These are phyloP conservation scores for Sus scrofa DNA, from an alignment of 2,113 vertebrate species.

Conservation along the genomic window DNA sequence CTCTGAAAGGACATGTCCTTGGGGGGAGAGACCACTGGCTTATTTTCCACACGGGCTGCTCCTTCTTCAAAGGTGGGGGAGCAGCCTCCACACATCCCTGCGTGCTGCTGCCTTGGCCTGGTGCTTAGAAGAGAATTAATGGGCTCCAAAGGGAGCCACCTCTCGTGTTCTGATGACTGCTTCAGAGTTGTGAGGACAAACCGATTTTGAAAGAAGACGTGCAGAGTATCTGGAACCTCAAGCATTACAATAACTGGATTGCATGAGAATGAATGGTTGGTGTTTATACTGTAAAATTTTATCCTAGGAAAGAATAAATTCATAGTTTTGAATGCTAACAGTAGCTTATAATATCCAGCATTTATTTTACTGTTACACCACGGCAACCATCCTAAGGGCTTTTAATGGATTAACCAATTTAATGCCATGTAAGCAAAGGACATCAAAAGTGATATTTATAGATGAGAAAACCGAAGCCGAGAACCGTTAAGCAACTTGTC, in stretches of 20 bases:
- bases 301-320: neutral
- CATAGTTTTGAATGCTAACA: neutral
- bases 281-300: neutral
- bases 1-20: neutral
- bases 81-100: neutral
- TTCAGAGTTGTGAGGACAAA: neutral
- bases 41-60: neutral
- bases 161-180: neutral
- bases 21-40: neutral
- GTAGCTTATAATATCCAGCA: neutral
- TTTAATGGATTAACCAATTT: neutral
- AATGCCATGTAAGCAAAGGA: neutral
- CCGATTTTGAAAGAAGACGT: slow-evolving; percentile 29
- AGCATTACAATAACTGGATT: neutral
- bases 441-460: neutral
- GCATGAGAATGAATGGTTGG: neutral
- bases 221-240: neutral
- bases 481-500: neutral
- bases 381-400: neutral
- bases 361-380: neutral
- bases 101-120: neutral
- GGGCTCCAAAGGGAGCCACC: slow-evolving; percentile 9
- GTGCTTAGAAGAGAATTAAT: slow-evolving; percentile 35
- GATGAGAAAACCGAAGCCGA: neutral
- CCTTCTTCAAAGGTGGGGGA: neutral